A percentile compares a stretch with the other conserved stretches of the same genome.
Conservation (phyloP, 2,113 vertebrate species). For the Vulpes ferrilata region DNA sequence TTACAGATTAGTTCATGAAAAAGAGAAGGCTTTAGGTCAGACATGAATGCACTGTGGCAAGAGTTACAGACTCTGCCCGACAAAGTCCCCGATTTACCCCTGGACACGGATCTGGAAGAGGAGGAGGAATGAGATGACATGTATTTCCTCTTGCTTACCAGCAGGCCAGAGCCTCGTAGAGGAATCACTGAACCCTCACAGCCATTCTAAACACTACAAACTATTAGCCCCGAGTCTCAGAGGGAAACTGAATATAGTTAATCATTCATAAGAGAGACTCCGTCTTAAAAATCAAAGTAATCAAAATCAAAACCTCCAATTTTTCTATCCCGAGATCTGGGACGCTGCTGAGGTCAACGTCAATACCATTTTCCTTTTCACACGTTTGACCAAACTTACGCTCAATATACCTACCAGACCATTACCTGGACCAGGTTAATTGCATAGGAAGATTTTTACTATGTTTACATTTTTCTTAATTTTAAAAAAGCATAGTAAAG, state of each 20-base stretch:
- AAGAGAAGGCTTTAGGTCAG: background rate
- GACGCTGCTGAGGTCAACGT: slow-evolving; percentile 75
- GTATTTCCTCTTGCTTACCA: background rate
- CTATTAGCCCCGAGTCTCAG: slow-evolving; percentile 32
- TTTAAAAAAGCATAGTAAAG: slow-evolving; percentile 93
- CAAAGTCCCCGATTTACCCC: background rate
- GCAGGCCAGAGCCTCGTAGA: background rate
- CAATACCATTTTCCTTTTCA: slow-evolving; percentile 79
- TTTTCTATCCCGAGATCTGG: slow-evolving; percentile 84
- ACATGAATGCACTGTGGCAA: background rate
- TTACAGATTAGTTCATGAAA: background rate
- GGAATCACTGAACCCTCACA: background rate
- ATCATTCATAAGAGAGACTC: slow-evolving; percentile 75
- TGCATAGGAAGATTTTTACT: slow-evolving; percentile 90
- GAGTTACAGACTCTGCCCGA: slow-evolving; percentile 55
- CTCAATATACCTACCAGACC: slow-evolving; percentile 87
- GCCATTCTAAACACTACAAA: background rate
- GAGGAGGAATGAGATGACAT: background rate
- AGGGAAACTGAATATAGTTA: slow-evolving; percentile 51
- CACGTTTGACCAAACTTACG: slow-evolving; percentile 80
- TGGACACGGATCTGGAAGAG: slow-evolving; percentile 10
- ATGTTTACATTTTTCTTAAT: slow-evolving; percentile 87
- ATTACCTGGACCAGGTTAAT: slow-evolving; percentile 85
- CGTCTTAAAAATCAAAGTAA: slow-evolving; percentile 79
- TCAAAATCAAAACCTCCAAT: slow-evolving; percentile 82